Evolutionary conservation across 2,888 invertebrate genomes (phyloP).

Genomic region (Ophioninae sp.): DNA sequence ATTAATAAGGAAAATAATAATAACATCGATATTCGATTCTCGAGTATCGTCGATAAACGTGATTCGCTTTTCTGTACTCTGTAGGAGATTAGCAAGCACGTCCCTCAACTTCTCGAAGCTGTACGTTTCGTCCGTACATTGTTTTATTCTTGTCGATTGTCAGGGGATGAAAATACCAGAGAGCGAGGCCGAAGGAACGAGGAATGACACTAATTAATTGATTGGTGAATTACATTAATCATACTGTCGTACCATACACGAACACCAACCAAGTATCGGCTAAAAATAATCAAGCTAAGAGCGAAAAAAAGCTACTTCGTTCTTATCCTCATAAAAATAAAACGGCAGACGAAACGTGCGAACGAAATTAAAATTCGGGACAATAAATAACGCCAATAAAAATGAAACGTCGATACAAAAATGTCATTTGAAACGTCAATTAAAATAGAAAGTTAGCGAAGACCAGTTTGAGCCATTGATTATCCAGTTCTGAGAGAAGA

Average conservation of each 20-base stretch:
- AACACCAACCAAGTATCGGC: neutral
- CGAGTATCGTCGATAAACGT: slow-evolving; percentile 4
- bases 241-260: neutral
- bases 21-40: neutral
- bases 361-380: neutral
- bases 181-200: neutral
- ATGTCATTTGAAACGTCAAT: too few species aligned
- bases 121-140: neutral
- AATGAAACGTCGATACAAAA: neutral
- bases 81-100: neutral
- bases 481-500: too few species aligned
- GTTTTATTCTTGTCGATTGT: neutral
- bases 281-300: neutral
- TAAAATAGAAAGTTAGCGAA: neutral
- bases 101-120: neutral
- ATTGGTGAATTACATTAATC: neutral
- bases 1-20: neutral
- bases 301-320: neutral
- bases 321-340: neutral
- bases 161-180: neutral
- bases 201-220: neutral
- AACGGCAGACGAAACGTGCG: neutral
- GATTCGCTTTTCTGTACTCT: neutral
- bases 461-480: neutral
- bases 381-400: neutral